These are phyloP conservation scores for Caenorhabditis angaria DNA, from an alignment of 2,888 invertebrate genomes.

Conservation along the genomic window DNA sequence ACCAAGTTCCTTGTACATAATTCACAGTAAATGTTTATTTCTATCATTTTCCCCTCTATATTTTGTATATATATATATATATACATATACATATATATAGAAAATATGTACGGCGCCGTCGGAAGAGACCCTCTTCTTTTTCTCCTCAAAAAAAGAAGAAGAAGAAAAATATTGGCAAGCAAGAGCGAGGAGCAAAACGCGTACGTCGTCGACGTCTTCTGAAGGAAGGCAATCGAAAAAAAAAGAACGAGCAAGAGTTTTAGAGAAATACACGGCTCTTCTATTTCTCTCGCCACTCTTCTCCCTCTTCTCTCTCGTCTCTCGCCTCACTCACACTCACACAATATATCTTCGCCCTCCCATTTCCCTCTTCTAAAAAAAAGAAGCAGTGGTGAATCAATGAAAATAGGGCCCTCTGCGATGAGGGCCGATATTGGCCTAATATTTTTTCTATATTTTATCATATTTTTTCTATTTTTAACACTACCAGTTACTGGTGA, in stretches of 20 bases:
- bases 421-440: constrained; percentile 3
- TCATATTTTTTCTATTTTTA: not conserved
- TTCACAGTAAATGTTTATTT: no score
- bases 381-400: constrained; percentile 25
- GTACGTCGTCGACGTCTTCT: constrained; percentile 4
- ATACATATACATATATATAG: constrained; percentile 3
- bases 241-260: not conserved
- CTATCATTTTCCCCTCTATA: no score
- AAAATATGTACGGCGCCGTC: not conserved
- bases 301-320: not conserved
- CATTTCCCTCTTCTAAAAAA: not conserved
- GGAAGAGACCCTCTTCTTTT: constrained; percentile 2
- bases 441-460: not conserved
- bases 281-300: not conserved
- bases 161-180: not conserved
- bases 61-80: not conserved
- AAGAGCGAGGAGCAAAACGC: constrained; percentile 2
- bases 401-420: constrained; percentile 26
- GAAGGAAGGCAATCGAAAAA: not conserved
- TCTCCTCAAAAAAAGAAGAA: not conserved
- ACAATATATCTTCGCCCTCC: not conserved
- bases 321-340: constrained; percentile 3
- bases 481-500: not conserved
- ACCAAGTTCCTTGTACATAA: no score
- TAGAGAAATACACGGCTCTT: not conserved